These are phyloP conservation scores for Parauchenoglanis punctatus DNA, from an alignment of 2,797 vertebrate genomes.

Conservation along the genomic window DNA sequence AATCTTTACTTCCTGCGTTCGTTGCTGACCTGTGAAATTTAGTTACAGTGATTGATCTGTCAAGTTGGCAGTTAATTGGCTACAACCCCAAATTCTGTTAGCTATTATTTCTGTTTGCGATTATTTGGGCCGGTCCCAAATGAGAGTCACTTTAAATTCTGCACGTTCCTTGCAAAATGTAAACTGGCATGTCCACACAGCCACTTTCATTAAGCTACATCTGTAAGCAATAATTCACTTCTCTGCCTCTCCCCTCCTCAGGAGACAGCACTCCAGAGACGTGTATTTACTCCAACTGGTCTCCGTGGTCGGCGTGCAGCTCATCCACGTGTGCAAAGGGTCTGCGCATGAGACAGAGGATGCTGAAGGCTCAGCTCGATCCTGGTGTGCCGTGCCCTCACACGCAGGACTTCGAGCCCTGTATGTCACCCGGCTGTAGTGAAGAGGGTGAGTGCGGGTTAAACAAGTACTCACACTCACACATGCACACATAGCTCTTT, in stretches of 20 bases:
- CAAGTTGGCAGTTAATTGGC: neutral
- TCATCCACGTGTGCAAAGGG: conserved; percentile 93
- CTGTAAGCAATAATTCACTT: neutral
- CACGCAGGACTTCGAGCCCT: conserved; percentile 96
- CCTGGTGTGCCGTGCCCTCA: conserved; percentile 88
- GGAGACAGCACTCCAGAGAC: conserved; percentile 92
- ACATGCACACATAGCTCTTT: neutral
- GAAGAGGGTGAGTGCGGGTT: conserved; percentile 79
- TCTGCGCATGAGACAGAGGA: conserved; percentile 93
- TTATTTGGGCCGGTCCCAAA: neutral
- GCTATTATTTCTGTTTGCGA: neutral
- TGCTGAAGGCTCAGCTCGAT: conserved; percentile 95
- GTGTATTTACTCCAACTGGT: conserved; percentile 97
- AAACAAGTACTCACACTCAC: conserved; percentile 4
- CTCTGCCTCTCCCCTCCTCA: conserved; percentile 18
- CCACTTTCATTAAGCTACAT: neutral
- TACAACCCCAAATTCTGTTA: neutral
- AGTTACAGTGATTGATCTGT: neutral
- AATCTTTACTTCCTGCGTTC: neutral
- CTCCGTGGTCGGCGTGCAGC: conserved; percentile 95
- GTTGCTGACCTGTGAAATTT: neutral
- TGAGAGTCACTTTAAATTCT: neutral
- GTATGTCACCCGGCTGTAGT: conserved; percentile 92
- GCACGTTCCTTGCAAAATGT: neutral
- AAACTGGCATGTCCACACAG: neutral